Evolutionary conservation across 2,888 invertebrate genomes (phyloP).

Genomic region (Lymantria monacha): DNA sequence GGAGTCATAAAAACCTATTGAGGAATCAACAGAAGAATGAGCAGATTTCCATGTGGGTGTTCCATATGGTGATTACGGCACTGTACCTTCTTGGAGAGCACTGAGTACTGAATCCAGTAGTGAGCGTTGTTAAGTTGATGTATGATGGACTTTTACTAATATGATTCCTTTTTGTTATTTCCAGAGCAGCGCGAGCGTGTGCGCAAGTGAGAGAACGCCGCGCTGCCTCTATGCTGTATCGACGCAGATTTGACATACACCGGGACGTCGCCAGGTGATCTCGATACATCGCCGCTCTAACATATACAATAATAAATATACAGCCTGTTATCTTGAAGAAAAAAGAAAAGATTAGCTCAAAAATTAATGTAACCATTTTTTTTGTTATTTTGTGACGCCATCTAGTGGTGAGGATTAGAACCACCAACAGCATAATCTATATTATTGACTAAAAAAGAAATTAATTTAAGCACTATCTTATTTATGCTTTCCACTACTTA

Average conservation of each 20-base stretch:
- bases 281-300: constrained; percentile 47
- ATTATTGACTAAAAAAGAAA: not conserved
- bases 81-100: too few relatives aligned
- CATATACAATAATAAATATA: constrained; percentile 22
- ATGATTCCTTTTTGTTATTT: constrained; percentile 31
- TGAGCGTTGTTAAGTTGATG: too few relatives aligned
- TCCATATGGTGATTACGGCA: too few relatives aligned
- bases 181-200: constrained; percentile 58
- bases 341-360: constrained; percentile 17
- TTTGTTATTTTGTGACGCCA: constrained; percentile 14
- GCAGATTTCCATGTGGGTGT: too few relatives aligned
- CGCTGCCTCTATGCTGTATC: constrained; percentile 78
- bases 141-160: not conserved
- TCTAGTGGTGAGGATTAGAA: constrained; percentile 19
- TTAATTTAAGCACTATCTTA: not conserved
- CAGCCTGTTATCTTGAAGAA: constrained; percentile 18
- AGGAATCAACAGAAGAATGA: too few relatives aligned
- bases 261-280: constrained; percentile 86
- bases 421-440: constrained; percentile 4
- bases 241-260: constrained; percentile 85
- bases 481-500: not conserved
- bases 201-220: constrained; percentile 52
- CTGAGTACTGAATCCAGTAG: too few relatives aligned
- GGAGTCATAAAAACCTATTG: too few relatives aligned
- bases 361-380: constrained; percentile 30